These are phyloP conservation scores for Actinia tenebrosa DNA, from an alignment of 64 coral and sea anemone species.

Conservation along the genomic window DNA sequence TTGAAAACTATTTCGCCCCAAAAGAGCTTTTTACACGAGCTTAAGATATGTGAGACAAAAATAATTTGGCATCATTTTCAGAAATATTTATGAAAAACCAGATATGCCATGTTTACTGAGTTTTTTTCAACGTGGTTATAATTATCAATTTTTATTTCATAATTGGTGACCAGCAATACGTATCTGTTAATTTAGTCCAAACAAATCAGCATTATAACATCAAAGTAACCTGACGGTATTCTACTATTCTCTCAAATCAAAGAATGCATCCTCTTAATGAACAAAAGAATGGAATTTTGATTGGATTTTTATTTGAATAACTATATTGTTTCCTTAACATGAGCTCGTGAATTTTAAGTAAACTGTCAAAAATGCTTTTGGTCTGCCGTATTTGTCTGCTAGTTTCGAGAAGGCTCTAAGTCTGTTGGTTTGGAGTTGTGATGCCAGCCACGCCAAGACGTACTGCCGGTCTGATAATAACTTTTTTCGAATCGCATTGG, in stretches of 20 bases:
- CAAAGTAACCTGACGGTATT: not conserved
- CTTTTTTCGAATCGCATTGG: not conserved
- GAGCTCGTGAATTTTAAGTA: not conserved
- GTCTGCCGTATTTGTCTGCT: not conserved
- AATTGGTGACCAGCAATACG: not conserved
- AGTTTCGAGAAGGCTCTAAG: not conserved
- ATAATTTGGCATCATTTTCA: no score
- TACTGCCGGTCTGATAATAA: not conserved
- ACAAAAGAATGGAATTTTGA: conserved; percentile 12
- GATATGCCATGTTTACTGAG: no score
- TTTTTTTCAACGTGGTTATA: no score
- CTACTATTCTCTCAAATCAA: not conserved
- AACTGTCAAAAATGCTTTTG: not conserved
- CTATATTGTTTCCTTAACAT: conserved; percentile 6
- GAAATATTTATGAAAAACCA: no score
- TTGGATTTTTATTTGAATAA: conserved; percentile 8
- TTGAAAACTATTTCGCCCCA: no score
- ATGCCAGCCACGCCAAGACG: not conserved
- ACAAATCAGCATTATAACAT: not conserved
- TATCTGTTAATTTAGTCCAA: not conserved
- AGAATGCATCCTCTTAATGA: not conserved
- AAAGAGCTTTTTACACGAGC: no score
- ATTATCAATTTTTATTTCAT: not conserved
- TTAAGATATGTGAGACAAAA: no score
- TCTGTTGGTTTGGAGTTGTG: not conserved